Conservation (phyloP, 2,797 vertebrate species). For the Centropyge bicolor region DNA sequence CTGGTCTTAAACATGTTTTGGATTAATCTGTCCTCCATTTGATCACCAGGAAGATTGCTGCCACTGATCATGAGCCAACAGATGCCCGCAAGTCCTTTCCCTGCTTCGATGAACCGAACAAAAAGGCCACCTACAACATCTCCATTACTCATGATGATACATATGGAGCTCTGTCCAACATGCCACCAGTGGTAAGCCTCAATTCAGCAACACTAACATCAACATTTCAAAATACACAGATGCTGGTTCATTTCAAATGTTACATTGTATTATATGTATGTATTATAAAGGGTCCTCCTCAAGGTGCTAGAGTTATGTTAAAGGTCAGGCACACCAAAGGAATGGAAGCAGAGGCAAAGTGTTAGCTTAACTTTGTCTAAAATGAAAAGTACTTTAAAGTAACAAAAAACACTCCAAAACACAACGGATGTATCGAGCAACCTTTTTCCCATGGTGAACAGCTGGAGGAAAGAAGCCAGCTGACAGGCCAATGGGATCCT, state of each 20-base stretch:
- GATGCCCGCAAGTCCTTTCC: slow-evolving; percentile 97
- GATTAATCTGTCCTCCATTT: slow-evolving; percentile 34
- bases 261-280: too few relatives aligned
- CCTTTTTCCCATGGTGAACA: too few relatives aligned
- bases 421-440: too few relatives aligned
- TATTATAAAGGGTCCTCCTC: not conserved
- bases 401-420: too few relatives aligned
- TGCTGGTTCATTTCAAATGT: not conserved
- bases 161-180: slow-evolving; percentile 92
- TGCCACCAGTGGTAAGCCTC: slow-evolving; percentile 89
- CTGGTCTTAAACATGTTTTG: not conserved
- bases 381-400: not conserved
- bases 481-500: too few relatives aligned
- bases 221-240: not conserved
- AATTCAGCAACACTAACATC: not conserved
- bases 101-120: slow-evolving; percentile 98
- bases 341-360: not conserved
- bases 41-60: slow-evolving; percentile 93
- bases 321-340: not conserved
- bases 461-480: too few relatives aligned
- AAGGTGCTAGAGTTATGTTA: not conserved
- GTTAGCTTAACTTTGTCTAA: too few relatives aligned
- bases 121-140: slow-evolving; percentile 94
- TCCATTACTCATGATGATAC: slow-evolving; percentile 86
- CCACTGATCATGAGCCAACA: slow-evolving; percentile 97